A percentile compares a stretch with the other conserved stretches of the same genome.
phyloP scores from a whole-genome alignment of 2,113 vertebrate species.

The Orycteropus afer region DNA sequence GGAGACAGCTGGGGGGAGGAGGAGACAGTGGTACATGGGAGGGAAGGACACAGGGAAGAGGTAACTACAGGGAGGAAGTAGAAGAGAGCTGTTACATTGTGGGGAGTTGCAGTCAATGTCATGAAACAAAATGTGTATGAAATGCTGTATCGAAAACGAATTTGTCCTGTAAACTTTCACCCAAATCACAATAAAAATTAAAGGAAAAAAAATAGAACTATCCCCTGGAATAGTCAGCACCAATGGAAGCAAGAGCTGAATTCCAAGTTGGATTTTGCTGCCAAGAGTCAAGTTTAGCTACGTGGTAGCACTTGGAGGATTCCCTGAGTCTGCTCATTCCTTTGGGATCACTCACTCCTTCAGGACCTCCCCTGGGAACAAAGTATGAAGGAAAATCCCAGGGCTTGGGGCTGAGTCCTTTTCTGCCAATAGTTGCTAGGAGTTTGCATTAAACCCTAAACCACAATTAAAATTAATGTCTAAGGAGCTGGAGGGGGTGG shows the following conservation, averaged over 20 bases:
- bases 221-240: background rate
- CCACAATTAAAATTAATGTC: constrained; percentile 10
- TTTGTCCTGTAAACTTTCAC: too few relatives aligned
- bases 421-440: constrained; percentile 12
- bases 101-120: too few relatives aligned
- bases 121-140: too few relatives aligned
- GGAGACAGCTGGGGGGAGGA: too few relatives aligned
- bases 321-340: constrained; percentile 70
- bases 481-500: accelerated
- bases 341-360: constrained; percentile 59
- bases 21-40: background rate
- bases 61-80: too few relatives aligned
- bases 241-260: background rate
- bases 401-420: background rate
- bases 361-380: constrained; percentile 50
- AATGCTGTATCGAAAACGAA: too few relatives aligned
- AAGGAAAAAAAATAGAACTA: too few relatives aligned
- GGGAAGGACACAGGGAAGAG: too few relatives aligned
- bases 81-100: too few relatives aligned
- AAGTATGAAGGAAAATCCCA: constrained; percentile 61
- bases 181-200: too few relatives aligned
- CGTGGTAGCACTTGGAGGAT: constrained; percentile 13
- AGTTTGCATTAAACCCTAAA: constrained; percentile 23
- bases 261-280: constrained; percentile 14
- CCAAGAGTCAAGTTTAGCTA: constrained; percentile 50